Conservation (phyloP, 2,797 vertebrate species). For the Paratrypauchen microcephalus region DNA sequence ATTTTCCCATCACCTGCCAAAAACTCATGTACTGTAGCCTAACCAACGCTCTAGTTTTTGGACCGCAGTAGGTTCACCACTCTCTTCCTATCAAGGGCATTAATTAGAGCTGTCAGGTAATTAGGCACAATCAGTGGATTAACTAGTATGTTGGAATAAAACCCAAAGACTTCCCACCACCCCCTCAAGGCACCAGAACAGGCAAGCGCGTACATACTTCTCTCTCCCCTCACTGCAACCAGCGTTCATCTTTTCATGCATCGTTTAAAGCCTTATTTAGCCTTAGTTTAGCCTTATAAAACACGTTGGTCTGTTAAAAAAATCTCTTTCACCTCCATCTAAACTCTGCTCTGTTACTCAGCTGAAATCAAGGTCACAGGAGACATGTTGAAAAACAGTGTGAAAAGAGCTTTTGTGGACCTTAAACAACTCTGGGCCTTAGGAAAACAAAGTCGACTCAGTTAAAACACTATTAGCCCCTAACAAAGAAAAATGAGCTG, state of each 20-base stretch:
- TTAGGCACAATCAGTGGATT: constrained; percentile 70
- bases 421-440: constrained; percentile 7
- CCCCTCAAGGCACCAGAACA: constrained; percentile 43
- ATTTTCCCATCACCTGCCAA: not conserved
- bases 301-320: constrained; percentile 46
- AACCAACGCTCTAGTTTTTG: constrained; percentile 26
- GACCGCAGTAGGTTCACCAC: constrained; percentile 19
- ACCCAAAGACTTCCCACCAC: constrained; percentile 50
- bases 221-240: constrained; percentile 30
- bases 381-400: constrained; percentile 24
- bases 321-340: constrained; percentile 28
- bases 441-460: constrained; percentile 39
- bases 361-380: constrained; percentile 46
- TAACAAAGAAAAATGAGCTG: constrained; percentile 66
- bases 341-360: constrained; percentile 53
- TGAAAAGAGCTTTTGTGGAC: constrained; percentile 5
- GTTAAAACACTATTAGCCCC: constrained; percentile 39
- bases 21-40: not conserved
- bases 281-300: constrained; percentile 47
- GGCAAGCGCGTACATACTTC: constrained; percentile 10
- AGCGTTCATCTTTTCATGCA: constrained; percentile 49
- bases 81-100: constrained; percentile 35
- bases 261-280: constrained; percentile 56
- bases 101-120: constrained; percentile 65
- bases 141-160: constrained; percentile 49